Conservation (phyloP, 1,140 invertebrate genomes). For the Drosophila pallidifrons region DNA sequence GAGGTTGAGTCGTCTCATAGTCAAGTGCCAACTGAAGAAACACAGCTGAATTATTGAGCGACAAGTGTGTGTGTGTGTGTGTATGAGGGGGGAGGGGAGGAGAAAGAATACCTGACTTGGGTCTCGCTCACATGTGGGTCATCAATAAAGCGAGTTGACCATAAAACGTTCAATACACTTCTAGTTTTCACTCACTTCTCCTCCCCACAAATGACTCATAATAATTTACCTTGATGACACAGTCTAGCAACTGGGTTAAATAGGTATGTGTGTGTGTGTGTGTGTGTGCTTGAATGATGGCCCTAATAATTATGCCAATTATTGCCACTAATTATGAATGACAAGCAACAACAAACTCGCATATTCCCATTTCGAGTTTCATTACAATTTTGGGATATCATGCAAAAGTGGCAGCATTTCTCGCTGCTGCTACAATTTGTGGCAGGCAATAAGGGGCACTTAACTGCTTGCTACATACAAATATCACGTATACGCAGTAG, state of each 20-base stretch:
- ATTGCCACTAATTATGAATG: conserved; percentile 3
- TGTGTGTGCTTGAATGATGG: neutral
- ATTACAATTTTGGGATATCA: neutral
- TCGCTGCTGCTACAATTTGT: neutral
- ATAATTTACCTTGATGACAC: neutral
- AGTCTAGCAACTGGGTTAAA: neutral
- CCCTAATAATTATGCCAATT: conserved; percentile 9
- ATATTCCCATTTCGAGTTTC: neutral
- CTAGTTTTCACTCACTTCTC: too few species aligned
- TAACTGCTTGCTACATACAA: too few species aligned
- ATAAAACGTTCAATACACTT: conserved; percentile 29
- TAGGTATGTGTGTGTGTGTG: too few species aligned
- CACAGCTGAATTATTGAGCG: conserved; percentile 69
- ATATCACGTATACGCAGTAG: too few species aligned
- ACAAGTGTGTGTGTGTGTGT: conserved; percentile 15
- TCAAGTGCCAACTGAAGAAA: conserved; percentile 49
- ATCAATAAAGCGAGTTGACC: conserved; percentile 55
- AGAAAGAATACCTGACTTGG: too few species aligned
- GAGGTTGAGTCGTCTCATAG: conserved; percentile 56
- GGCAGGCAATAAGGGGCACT: too few species aligned
- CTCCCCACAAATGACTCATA: neutral
- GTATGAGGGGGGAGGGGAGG: too few species aligned
- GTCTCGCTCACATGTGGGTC: conserved; percentile 49
- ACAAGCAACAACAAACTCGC: neutral
- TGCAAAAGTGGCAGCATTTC: neutral